Evolutionary conservation across 23 tunicate species (phyloP).

Genomic region (Corella eumyota): DNA sequence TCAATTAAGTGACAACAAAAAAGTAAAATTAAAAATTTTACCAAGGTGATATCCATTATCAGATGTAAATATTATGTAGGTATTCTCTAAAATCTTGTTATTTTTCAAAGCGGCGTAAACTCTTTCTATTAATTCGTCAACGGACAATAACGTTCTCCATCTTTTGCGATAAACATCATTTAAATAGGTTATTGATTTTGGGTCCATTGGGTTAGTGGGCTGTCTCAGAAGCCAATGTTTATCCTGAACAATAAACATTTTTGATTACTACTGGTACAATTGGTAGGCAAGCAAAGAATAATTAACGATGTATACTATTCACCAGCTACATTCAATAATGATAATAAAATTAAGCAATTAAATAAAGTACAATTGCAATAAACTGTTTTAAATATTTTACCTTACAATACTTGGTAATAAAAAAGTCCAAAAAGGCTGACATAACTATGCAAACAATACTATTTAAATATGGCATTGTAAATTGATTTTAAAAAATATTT

Average conservation of each 20-base stretch:
- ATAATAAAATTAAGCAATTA: too few species aligned
- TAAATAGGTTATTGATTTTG: constrained; percentile 28
- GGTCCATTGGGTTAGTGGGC: constrained; percentile 68
- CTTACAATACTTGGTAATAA: too few species aligned
- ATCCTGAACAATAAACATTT: constrained; percentile 23
- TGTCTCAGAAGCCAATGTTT: constrained; percentile 93
- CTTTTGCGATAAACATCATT: constrained; percentile 83
- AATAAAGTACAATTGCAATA: too few species aligned
- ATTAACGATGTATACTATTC: too few species aligned
- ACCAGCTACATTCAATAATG: too few species aligned
- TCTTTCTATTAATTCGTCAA: constrained; percentile 77
- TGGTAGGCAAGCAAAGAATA: too few species aligned
- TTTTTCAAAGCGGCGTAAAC: constrained; percentile 33
- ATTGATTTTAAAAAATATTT: neutral
- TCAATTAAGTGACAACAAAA: too few species aligned
- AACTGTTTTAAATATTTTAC: too few species aligned
- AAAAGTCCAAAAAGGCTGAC: too few species aligned
- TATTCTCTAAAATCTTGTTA: constrained; percentile 27
- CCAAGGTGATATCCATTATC: constrained; percentile 95
- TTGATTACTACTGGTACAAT: neutral
- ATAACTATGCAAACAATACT: too few species aligned
- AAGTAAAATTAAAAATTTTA: too few species aligned
- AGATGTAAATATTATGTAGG: constrained; percentile 78
- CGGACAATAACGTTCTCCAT: constrained; percentile 79
- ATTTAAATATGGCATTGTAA: too few species aligned